A percentile compares a stretch with the other conserved stretches of the same genome.
phyloP scores from a whole-genome alignment of 1,140 invertebrate species.

The Kradibia gibbosae region DNA sequence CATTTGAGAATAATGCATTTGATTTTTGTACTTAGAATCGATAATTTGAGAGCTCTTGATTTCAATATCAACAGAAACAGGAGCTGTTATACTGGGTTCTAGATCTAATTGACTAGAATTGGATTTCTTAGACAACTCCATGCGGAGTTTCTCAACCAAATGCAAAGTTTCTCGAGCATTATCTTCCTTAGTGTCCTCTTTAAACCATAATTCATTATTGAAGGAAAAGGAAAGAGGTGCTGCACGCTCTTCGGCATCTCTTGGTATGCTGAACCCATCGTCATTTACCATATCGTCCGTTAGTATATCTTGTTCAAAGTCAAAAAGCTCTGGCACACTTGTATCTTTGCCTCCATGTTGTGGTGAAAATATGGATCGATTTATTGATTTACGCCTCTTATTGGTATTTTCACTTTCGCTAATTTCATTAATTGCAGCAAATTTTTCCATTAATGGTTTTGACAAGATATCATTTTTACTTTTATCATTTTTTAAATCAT shows the following conservation, averaged over 20 bases:
- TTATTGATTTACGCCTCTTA: slow-evolving; percentile 66
- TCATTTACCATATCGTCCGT: slow-evolving; percentile 76
- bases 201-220: slow-evolving; percentile 78
- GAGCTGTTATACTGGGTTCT: slow-evolving; percentile 53
- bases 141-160: slow-evolving; percentile 83
- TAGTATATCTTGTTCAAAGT: slow-evolving; percentile 79
- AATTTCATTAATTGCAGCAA: slow-evolving; percentile 50
- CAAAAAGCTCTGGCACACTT: slow-evolving; percentile 75
- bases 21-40: slow-evolving; percentile 30
- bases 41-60: slow-evolving; percentile 39
- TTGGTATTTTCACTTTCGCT: slow-evolving; percentile 60
- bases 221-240: slow-evolving; percentile 79
- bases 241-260: slow-evolving; percentile 75
- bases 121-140: slow-evolving; percentile 79
- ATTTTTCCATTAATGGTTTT: slow-evolving; percentile 56
- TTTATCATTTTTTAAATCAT: slow-evolving; percentile 46
- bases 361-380: slow-evolving; percentile 81
- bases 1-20: slow-evolving; percentile 2
- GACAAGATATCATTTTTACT: slow-evolving; percentile 52
- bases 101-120: slow-evolving; percentile 71
- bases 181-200: slow-evolving; percentile 85
- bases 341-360: slow-evolving; percentile 78
- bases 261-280: slow-evolving; percentile 76
- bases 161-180: slow-evolving; percentile 83
- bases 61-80: slow-evolving; percentile 54